Conservation (phyloP, 1,140 invertebrate species). For the Babylonia areolata region DNA sequence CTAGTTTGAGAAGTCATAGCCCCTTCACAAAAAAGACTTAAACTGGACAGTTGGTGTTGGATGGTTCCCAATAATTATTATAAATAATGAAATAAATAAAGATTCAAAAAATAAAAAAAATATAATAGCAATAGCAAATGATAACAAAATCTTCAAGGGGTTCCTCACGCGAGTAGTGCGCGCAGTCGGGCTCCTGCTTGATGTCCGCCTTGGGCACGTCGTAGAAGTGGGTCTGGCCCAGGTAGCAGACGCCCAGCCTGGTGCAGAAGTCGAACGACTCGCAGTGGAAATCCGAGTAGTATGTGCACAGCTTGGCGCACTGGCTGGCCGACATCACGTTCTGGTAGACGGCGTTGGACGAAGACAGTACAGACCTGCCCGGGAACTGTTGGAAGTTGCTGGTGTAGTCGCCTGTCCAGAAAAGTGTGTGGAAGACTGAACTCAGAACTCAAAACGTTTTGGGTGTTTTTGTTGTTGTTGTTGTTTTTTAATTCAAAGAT, state of each 20-base stretch:
- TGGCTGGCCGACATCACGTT: slow-evolving; percentile 57
- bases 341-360: slow-evolving; percentile 62
- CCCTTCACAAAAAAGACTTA: too few species aligned
- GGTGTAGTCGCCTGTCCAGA: slow-evolving; percentile 60
- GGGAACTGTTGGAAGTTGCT: slow-evolving; percentile 52
- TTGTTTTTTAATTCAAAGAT: too few species aligned
- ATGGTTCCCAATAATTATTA: not conserved
- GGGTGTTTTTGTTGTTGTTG: too few species aligned
- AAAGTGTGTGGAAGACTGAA: too few species aligned
- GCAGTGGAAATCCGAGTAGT: slow-evolving; percentile 62
- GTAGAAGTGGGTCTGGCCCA: slow-evolving; percentile 60
- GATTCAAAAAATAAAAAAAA: not conserved
- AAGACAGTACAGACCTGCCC: slow-evolving; percentile 59
- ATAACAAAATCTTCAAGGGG: too few species aligned
- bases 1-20: too few species aligned
- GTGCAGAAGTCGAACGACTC: slow-evolving; percentile 68
- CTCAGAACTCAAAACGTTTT: too few species aligned
- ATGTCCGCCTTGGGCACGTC: slow-evolving; percentile 59
- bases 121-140: not conserved
- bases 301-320: slow-evolving; percentile 63
- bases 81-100: not conserved
- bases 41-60: not conserved
- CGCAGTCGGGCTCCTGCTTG: slow-evolving; percentile 55
- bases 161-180: slow-evolving; percentile 67
- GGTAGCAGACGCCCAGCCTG: slow-evolving; percentile 61